phyloP scores from a whole-genome alignment of 2,888 invertebrate genomes.

The Noctua pronuba region DNA sequence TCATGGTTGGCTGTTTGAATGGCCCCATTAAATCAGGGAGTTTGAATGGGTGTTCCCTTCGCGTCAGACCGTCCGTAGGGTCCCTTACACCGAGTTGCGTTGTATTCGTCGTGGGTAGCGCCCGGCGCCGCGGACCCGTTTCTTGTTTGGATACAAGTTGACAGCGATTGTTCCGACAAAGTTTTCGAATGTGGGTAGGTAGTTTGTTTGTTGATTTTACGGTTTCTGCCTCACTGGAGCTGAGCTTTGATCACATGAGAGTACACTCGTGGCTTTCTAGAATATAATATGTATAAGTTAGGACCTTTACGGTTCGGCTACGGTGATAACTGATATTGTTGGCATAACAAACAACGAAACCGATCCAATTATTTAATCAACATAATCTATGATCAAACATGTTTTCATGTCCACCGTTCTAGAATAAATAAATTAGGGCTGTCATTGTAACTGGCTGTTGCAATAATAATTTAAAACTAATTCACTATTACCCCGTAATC shows the following conservation, averaged over 20 bases:
- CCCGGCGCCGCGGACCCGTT: constrained; percentile 72
- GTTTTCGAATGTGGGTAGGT: constrained; percentile 35
- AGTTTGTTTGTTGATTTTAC: constrained; percentile 44
- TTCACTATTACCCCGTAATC: not conserved
- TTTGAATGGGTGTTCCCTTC: constrained; percentile 67
- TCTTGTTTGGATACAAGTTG: constrained; percentile 55
- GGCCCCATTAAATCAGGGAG: constrained; percentile 68
- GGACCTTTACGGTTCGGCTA: not conserved
- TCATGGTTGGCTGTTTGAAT: constrained; percentile 63
- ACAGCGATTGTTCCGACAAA: constrained; percentile 56
- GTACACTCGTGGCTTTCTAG: constrained; percentile 7
- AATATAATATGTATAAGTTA: constrained; percentile 17
- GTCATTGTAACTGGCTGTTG: no score
- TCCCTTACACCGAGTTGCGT: constrained; percentile 62
- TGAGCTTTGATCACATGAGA: constrained; percentile 4
- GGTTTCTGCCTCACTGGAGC: constrained; percentile 11
- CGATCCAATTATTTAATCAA: not conserved
- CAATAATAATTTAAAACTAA: not conserved
- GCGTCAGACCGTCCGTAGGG: constrained; percentile 44
- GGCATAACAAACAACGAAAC: not conserved
- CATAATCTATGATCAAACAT: not conserved
- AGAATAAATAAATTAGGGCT: not conserved
- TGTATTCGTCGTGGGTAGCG: constrained; percentile 70
- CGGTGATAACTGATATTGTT: constrained; percentile 4
- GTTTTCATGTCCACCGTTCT: not conserved